Evolutionary conservation across 1,140 invertebrate genomes (phyloP), one percentile per base, ranked within the genome.

Genomic region (Magallana gigas): DNA sequence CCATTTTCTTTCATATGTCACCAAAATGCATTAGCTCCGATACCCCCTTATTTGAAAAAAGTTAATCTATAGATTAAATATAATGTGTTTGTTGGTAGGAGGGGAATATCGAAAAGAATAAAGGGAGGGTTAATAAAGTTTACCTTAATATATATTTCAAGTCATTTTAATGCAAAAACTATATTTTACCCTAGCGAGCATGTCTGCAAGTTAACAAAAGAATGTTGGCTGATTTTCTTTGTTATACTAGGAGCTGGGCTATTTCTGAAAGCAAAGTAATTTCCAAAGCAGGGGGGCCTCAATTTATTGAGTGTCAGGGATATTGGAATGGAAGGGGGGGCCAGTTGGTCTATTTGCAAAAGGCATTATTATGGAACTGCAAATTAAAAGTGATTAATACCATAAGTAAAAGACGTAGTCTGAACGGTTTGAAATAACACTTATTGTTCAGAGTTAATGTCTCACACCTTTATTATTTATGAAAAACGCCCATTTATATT

Each of bases 21-120:
- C 16, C 23, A 36, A 76, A 76, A 76, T 76, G 68, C 68, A 76
- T 76, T 76, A 76, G 68, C 68, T 12, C 1, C 36, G 68, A 76
- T 76, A 76, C 23, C 12, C 23, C 12, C 23, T 36, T 11, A 76
- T 76, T 76, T 76, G 23, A 76, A 76, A 48, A 76, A 76, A 76
- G 68, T 76, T 76, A 76, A 76, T 76, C 23, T 76, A 29, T 64
- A 18, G 16, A 76, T 8, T 12, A 29, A 11, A 76, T 16, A 76
- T 29, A 12, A 76, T 29, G 5, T 12, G 9, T 23, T 76, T 12
- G 8, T 29, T 36, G 23, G 6, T 76, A 29, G 68, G 68, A 76
- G 68, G 68, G 7, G 68, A 8, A 36, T 23, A 76, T 76, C 36
- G 14, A 12, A 29, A 11, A 76, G 23, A 76, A 29, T 76, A 36